Conservation (phyloP, 2,888 invertebrate species). For the Eupsilia transversa region DNA sequence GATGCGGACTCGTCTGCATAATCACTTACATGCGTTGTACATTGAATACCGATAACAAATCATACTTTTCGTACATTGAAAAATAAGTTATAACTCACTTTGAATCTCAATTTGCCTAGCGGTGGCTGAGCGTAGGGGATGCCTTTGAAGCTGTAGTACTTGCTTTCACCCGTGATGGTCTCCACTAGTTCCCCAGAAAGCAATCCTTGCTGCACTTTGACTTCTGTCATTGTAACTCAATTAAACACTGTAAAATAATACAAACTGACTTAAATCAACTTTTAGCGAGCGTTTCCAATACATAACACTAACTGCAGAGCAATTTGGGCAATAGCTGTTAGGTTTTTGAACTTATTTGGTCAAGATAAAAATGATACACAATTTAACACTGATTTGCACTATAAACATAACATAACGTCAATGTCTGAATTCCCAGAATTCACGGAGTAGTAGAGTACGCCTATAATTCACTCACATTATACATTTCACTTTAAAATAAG, state of each 20-base stretch:
- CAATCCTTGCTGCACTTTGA: slow-evolving; percentile 71
- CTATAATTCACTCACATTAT: not conserved
- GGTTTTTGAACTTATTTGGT: not conserved
- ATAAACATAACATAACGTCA: not conserved
- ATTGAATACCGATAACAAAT: not conserved
- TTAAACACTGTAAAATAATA: slow-evolving; percentile 5
- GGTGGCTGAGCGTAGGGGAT: slow-evolving; percentile 89
- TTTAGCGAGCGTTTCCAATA: not conserved
- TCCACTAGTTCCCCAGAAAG: slow-evolving; percentile 68
- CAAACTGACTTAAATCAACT: not conserved
- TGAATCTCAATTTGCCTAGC: slow-evolving; percentile 84
- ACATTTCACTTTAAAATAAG: not conserved
- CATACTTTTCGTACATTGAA: not conserved
- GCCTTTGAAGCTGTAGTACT: slow-evolving; percentile 79
- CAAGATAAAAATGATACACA: not conserved
- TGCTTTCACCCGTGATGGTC: slow-evolving; percentile 64
- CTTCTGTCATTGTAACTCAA: slow-evolving; percentile 60
- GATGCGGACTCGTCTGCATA: not conserved
- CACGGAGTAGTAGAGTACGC: no score
- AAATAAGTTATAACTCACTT: slow-evolving; percentile 73
- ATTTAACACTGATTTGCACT: not conserved
- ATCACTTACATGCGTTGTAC: not conserved
- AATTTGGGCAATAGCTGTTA: not conserved
- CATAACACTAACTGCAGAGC: not conserved
- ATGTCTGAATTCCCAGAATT: not conserved